Evolutionary conservation across 2,888 invertebrate species (phyloP).

Genomic region (Cryptocephalus moraei): DNA sequence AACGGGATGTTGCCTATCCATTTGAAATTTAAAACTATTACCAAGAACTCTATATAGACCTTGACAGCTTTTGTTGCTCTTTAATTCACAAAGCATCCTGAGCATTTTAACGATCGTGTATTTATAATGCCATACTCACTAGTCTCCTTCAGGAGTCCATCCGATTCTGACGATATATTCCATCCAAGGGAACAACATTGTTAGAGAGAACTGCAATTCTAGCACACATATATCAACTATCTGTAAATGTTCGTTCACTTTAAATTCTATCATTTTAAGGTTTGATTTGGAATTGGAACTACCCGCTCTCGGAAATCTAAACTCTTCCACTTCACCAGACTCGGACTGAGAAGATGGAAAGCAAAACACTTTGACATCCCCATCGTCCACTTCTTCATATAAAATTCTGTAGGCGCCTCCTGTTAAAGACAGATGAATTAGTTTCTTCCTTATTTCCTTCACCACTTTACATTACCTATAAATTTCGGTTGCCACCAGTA

Average conservation of each 20-base stretch:
- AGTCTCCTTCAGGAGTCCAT: constrained; percentile 86
- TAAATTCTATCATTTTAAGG: constrained; percentile 76
- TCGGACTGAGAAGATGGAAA: constrained; percentile 76
- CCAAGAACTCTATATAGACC: no score
- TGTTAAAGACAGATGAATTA: constrained; percentile 19
- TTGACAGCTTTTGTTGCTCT: no score
- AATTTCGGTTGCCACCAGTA: constrained; percentile 95
- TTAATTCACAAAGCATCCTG: no score
- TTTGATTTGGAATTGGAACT: constrained; percentile 84
- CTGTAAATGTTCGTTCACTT: constrained; percentile 52
- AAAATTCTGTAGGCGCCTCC: constrained; percentile 72
- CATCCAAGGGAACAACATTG: constrained; percentile 80
- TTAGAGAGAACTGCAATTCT: constrained; percentile 66
- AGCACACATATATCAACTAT: constrained; percentile 66
- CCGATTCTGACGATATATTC: constrained; percentile 93
- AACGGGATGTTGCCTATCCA: no score
- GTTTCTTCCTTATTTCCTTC: background rate
- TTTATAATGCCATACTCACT: constrained; percentile 49
- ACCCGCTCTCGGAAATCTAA: constrained; percentile 80
- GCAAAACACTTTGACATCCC: constrained; percentile 83
- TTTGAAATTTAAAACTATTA: no score
- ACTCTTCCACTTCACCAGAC: constrained; percentile 74
- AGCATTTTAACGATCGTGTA: no score
- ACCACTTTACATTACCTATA: constrained; percentile 40
- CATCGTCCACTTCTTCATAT: constrained; percentile 81